Evolutionary conservation across 2,797 vertebrate genomes (phyloP), one percentile per base, ranked within the genome.

Genomic region (Enteromius anoplus): DNA sequence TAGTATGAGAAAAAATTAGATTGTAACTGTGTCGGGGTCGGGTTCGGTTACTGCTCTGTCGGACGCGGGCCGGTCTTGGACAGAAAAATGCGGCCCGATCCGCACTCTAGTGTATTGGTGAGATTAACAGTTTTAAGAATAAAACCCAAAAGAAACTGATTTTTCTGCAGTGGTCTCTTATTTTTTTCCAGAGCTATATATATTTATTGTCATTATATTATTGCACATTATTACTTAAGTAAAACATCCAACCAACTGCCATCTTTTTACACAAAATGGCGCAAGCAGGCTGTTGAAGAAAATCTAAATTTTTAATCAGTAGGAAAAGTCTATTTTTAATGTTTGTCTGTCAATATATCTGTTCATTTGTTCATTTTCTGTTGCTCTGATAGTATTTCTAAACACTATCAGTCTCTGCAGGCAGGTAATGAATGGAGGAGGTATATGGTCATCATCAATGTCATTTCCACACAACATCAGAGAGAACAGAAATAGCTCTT

Each of bases 401-500:
- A 42, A 66, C 29, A 12, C 32, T 12, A 37, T 37, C 64, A 40
- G 45, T 26, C 34, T 26, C 29, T 70, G 32, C 37, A 26, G 11
- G 47, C 47, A 77, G 40, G 26, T 79, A 53, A 70, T 75, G 58
- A 34, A 70, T 70, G 60, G 45, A 79, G 51, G 58, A 58, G 40
- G 62, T n/a, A 11, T 53, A 34, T 84, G 76, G 12, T 82, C 62
- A 84, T 75, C 75, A 70, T 76, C 83, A 68, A 21, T 68, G 78
- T 85, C 81, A 78, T 82, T 77, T 82, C 81, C 83, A 85, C 68
- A 42, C 69, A 58, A 49, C 53, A 76, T 70, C 23, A 85, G 45
- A 34, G 70, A 77, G 47, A 49, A 66, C 77, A 75, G 58, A 88
- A 85, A 83, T 84, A 80, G 51, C 82, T 53, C 73, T 78, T 51